Conservation (phyloP, 2,797 vertebrate genomes). For the Urocyon cinereoargenteus region DNA sequence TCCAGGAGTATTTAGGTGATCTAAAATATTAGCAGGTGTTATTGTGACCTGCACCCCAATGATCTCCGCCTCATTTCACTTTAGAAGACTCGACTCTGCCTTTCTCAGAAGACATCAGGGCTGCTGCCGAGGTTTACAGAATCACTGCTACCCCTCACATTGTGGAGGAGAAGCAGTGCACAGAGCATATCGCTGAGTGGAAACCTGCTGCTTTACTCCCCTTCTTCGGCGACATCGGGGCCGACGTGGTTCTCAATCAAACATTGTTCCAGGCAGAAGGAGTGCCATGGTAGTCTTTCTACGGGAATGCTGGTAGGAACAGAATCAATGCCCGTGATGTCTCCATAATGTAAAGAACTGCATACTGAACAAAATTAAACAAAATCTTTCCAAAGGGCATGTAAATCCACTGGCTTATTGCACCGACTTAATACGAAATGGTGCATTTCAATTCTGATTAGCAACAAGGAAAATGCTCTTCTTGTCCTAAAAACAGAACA, state of each 20-base stretch:
- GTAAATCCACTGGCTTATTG: not conserved
- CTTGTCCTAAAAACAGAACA: not conserved
- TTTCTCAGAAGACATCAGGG: not conserved
- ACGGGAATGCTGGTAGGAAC: accelerated
- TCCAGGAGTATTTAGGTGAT: accelerated
- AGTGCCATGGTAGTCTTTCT: not conserved
- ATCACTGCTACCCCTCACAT: accelerated
- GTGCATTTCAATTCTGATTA: not conserved
- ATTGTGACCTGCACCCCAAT: not conserved
- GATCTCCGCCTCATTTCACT: not conserved
- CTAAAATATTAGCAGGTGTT: not conserved
- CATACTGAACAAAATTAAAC: not conserved
- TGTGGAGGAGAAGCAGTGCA: accelerated
- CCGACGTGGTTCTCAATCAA: not conserved
- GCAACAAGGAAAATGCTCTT: not conserved
- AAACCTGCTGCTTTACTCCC: accelerated
- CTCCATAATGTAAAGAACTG: not conserved
- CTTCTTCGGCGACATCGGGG: accelerated
- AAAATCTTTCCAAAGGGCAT: not conserved
- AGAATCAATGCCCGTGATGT: accelerated
- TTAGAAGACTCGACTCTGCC: accelerated
- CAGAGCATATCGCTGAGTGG: accelerated
- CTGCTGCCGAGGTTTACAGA: not conserved
- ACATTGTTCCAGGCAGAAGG: not conserved
- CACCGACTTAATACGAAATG: accelerated